Evolutionary conservation across 2,113 vertebrate species (phyloP).

Genomic region (Calcarius ornatus): DNA sequence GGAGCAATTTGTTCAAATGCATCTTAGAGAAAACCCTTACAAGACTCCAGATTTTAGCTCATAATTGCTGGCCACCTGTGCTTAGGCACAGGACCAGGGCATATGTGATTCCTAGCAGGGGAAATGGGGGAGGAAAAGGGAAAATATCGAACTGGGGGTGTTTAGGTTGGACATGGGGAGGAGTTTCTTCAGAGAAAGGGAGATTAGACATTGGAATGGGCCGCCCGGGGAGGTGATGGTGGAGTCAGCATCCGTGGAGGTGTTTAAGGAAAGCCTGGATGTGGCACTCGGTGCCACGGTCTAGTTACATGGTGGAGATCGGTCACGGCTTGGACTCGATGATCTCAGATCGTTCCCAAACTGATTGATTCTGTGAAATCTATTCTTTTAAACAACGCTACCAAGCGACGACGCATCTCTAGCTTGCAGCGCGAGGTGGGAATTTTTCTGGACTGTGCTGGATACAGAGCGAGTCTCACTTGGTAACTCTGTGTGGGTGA

Average conservation of each 20-base stretch:
- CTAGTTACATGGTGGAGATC: rapidly evolving
- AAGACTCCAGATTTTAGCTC: not conserved
- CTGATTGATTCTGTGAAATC: not conserved
- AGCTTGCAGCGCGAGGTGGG: not conserved
- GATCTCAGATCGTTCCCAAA: not conserved
- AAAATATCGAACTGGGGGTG: not conserved
- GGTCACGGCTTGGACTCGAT: not conserved
- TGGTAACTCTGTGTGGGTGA: not conserved
- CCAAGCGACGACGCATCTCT: not conserved
- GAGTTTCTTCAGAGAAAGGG: not conserved
- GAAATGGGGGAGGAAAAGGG: not conserved
- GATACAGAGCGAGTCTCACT: not conserved
- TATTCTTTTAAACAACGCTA: not conserved
- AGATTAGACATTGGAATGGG: not conserved
- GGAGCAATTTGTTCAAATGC: not conserved
- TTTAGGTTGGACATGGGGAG: rapidly evolving
- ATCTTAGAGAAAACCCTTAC: rapidly evolving
- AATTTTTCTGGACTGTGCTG: not conserved
- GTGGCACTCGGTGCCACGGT: not conserved
- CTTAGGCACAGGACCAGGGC: not conserved
- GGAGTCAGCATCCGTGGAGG: not conserved
- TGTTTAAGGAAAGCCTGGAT: not conserved
- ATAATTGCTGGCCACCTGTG: not conserved
- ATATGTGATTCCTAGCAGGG: rapidly evolving
- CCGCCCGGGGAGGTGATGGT: no score